Evolutionary conservation across 2,888 invertebrate genomes (phyloP).

Genomic region (Junonia oenone): DNA sequence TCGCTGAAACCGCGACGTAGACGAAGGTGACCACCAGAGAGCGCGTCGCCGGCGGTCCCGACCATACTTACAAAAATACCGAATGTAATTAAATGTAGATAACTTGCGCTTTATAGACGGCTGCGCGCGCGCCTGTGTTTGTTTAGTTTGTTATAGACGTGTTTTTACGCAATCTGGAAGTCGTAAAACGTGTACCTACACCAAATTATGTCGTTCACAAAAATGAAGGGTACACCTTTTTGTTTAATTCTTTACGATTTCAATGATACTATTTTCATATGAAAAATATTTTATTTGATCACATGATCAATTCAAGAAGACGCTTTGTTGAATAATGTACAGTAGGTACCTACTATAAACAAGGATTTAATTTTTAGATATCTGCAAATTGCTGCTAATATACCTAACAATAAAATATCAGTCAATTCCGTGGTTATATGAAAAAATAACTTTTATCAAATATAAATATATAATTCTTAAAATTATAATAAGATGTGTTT

Average conservation of each 20-base stretch:
- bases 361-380: no score
- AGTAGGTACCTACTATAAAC: no score
- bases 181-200: conserved; percentile 74
- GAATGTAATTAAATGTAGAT: conserved; percentile 78
- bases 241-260: conserved; percentile 12
- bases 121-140: conserved; percentile 71
- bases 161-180: conserved; percentile 80
- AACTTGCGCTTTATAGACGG: conserved; percentile 77
- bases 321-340: no score
- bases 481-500: no score
- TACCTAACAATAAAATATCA: no score
- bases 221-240: conserved; percentile 53
- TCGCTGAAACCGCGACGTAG: conserved; percentile 19
- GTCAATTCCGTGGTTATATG: no score
- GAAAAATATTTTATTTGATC: no score
- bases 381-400: no score
- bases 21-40: conserved; percentile 54
- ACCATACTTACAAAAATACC: conserved; percentile 77
- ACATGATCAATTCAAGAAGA: no score
- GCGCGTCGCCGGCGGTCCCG: conserved; percentile 66
- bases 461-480: no score
- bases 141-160: conserved; percentile 75
- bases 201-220: conserved; percentile 75
- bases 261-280: not conserved
- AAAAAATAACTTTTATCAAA: no score